These are phyloP conservation scores for Hofmannophila pseudospretella DNA, from an alignment of 2,888 invertebrate genomes.

Conservation along the genomic window DNA sequence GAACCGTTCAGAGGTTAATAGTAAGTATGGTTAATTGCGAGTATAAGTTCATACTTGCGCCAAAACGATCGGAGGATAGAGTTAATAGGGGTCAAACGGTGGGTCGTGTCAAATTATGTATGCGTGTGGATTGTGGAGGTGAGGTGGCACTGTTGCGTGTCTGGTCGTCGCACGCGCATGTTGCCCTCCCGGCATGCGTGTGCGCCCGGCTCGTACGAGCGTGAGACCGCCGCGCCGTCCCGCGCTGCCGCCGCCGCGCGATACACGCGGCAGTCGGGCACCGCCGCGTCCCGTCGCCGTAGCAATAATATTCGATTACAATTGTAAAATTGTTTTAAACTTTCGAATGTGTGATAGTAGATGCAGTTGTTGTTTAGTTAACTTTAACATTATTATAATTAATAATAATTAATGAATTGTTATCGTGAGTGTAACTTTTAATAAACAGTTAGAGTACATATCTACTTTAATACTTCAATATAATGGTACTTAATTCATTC, in stretches of 20 bases:
- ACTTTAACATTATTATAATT: conserved; percentile 62
- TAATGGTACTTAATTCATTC: conserved; percentile 13
- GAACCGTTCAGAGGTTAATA: neutral
- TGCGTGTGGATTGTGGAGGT: conserved; percentile 3
- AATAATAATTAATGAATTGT: conserved; percentile 68
- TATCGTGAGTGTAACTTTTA: conserved; percentile 76
- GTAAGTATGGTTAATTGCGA: neutral
- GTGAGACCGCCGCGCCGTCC: conserved; percentile 5
- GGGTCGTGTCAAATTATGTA: conserved; percentile 6
- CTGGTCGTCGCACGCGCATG: too few relatives aligned
- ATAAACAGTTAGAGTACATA: conserved; percentile 56
- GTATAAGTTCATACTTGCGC: conserved; percentile 2
- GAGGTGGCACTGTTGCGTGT: too few relatives aligned
- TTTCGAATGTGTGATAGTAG: conserved; percentile 80
- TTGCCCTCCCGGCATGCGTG: too few relatives aligned
- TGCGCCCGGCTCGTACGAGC: conserved; percentile 6
- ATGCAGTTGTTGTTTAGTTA: conserved; percentile 79
- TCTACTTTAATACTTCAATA: conserved; percentile 39
- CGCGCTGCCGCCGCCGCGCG: conserved; percentile 14
- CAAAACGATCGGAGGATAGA: conserved; percentile 2
- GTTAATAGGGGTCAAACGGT: neutral
- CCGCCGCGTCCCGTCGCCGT: conserved; percentile 60
- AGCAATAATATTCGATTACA: conserved; percentile 77
- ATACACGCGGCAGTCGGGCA: conserved; percentile 34
- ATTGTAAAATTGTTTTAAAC: conserved; percentile 77